These are phyloP conservation scores for Crypturellus undulatus DNA, from an alignment of 2,113 vertebrate genomes.

Conservation along the genomic window DNA sequence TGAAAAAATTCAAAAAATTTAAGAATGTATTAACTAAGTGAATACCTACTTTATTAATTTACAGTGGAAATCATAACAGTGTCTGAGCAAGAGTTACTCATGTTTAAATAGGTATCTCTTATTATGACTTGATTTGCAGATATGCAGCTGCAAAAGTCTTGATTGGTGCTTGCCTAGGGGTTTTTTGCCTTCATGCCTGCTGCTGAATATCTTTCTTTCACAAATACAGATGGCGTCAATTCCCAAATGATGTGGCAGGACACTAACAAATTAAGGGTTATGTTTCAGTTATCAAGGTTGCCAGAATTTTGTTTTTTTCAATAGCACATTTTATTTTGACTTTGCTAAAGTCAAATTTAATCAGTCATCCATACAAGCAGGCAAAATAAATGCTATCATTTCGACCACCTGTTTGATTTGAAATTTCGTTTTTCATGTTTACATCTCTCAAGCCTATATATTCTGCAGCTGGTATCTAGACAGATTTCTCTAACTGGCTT, in stretches of 20 bases:
- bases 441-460: not conserved
- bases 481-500: not conserved
- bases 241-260: not conserved
- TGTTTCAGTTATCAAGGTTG: not conserved
- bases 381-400: not conserved
- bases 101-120: not conserved
- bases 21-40: not conserved
- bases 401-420: not conserved
- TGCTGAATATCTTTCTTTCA: not conserved
- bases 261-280: not conserved
- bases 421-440: not conserved
- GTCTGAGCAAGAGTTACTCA: not conserved
- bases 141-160: fast-evolving
- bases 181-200: not conserved
- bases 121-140: not conserved
- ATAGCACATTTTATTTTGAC: not conserved
- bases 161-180: not conserved
- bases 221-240: not conserved
- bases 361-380: not conserved
- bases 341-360: not conserved
- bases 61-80: not conserved
- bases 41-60: not conserved
- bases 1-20: not conserved
- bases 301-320: not conserved
- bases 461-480: not conserved